A percentile compares a stretch with the other conserved stretches of the same genome.
phyloP scores from a whole-genome alignment of 2,888 invertebrate genomes.

The Cantharis rufa region DNA sequence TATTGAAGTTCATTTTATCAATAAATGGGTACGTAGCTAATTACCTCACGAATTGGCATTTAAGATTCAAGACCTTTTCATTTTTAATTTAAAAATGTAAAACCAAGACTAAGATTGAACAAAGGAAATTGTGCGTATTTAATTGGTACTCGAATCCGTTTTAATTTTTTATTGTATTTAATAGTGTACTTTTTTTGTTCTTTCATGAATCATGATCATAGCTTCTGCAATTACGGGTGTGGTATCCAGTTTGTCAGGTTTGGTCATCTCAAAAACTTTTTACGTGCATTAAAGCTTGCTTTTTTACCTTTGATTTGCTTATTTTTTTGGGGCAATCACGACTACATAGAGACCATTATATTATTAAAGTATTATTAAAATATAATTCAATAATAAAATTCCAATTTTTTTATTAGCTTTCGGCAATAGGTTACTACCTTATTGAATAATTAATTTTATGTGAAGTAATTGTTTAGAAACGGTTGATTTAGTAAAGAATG shows the following conservation, averaged over 20 bases:
- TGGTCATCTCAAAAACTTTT: not conserved
- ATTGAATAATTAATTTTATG: no score
- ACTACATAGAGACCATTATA: no score
- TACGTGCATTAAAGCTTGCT: not conserved
- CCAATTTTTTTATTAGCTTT: no score
- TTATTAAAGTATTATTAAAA: no score
- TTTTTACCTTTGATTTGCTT: no score
- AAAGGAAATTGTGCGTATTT: not conserved
- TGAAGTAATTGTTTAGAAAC: no score
- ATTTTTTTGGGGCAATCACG: no score
- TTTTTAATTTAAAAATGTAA: not conserved
- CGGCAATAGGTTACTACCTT: no score
- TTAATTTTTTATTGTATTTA: not conserved
- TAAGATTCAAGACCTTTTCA: not conserved
- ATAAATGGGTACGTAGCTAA: not conserved
- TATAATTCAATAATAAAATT: no score
- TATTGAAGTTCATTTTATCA: conserved; percentile 13
- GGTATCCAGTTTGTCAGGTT: not conserved
- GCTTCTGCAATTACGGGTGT: not conserved
- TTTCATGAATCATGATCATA: not conserved
- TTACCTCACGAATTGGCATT: not conserved
- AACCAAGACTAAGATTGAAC: not conserved
- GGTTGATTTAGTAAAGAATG: no score
- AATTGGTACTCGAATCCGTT: not conserved
- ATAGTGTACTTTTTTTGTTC: not conserved